Base-by-base conservation (phyloP, 2,888 invertebrate species). In the Apoderus coryli region DNA sequence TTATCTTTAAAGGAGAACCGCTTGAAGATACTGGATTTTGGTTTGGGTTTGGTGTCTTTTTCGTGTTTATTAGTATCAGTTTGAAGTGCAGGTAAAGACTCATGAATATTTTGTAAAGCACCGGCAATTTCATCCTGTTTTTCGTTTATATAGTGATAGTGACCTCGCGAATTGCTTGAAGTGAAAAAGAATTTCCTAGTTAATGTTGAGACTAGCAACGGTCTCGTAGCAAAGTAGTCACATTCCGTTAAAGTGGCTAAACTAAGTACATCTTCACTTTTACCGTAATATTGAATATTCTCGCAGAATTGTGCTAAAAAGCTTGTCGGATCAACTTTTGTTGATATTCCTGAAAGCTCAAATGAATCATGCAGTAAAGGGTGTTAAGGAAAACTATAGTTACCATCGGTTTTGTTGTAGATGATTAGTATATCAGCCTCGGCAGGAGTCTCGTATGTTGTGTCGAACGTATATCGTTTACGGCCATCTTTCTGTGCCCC, bases 151-250 rank as follows among this genome's bases (percentile, higher is more conserved):
- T 33, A 14, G 7, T 39, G 39, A 30, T 48, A 42, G 30, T 48
- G 44, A 5, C 49, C 50, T 28, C 52, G 35, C 12, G 44, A 29
- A 4, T 38, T 32, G 23, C 44, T 47, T 6, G 43, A 28, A 4
- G 40, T 38, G 11, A 54, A 32, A 33, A 48, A 55, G 33, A 55
- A 53, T 37, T 52, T 52, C 35, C 47, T 45, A 4, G 54, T 55
- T 25, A 55, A 35, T 4, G 55, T 53, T 5, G 53, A 54, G 23
- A 55, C 45, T 9, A 49, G 36, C 14, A 51, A 36, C 0, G 52
- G 49, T 13, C 35, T 34, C 3, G 39, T 32, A n/a, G 30, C 36
- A n/a, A 35, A 34, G 2, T 35, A 32, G 3, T 32, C 31, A n/a
- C n/a, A n/a, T 13, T 39, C 32, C 1, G 35, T 27, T n/a, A 38